Conservation (phyloP, 2,113 vertebrate genomes). For the Hyaena hyaena region DNA sequence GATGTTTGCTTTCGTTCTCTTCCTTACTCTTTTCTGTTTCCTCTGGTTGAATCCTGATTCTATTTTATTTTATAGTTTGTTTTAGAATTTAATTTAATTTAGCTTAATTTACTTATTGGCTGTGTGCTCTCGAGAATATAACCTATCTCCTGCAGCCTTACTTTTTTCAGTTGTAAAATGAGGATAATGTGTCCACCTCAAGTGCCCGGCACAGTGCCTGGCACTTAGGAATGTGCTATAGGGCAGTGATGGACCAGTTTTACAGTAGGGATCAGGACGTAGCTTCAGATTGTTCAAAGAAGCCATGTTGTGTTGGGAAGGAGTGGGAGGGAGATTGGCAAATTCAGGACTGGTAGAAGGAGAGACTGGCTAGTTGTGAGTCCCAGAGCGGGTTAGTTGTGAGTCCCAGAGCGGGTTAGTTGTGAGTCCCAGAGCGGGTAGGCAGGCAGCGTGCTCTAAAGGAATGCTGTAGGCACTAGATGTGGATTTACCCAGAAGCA, state of each 20-base stretch:
- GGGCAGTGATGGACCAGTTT: background rate
- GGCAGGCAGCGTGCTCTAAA: background rate
- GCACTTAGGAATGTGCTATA: background rate
- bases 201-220: background rate
- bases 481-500: background rate
- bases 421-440: background rate
- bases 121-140: background rate
- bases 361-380: background rate
- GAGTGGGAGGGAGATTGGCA: background rate
- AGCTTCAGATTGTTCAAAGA: background rate
- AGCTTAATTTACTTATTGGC: background rate
- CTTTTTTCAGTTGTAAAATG: background rate
- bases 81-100: background rate
- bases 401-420: no score
- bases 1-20: background rate
- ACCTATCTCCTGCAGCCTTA: background rate
- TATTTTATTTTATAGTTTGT: background rate
- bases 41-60: background rate
- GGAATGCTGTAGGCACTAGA: background rate
- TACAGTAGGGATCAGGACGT: background rate
- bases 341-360: background rate
- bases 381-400: no score
- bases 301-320: background rate
- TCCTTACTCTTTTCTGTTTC: background rate
- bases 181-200: background rate